A percentile compares a stretch with the other conserved stretches of the same genome.
phyloP scores from a whole-genome alignment of 2,797 vertebrate species.

The Takifugu ocellatus region DNA sequence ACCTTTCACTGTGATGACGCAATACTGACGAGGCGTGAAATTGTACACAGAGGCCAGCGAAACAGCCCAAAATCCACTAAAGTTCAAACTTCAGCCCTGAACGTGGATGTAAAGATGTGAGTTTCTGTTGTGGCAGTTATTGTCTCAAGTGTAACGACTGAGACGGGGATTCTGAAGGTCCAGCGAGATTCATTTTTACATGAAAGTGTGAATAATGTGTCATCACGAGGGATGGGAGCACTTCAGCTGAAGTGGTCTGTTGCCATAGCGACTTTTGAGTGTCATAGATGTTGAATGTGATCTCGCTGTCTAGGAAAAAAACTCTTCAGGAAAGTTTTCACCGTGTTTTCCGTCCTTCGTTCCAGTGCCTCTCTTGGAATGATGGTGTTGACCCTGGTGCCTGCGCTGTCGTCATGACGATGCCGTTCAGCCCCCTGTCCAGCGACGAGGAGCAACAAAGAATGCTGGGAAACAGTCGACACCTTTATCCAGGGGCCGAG shows the following conservation, averaged over 20 bases:
- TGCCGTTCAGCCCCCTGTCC: constrained; percentile 91
- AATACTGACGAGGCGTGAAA: no score
- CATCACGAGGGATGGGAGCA: constrained; percentile 26
- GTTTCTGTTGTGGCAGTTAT: neutral
- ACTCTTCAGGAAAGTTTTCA: no score
- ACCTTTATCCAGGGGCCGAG: constrained; percentile 85
- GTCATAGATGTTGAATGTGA: neutral
- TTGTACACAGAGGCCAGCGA: no score
- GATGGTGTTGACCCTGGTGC: constrained; percentile 78
- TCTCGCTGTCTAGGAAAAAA: no score
- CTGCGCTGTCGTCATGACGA: constrained; percentile 81
- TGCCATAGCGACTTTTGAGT: constrained; percentile 47
- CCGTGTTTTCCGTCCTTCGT: neutral
- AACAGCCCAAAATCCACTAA: no score
- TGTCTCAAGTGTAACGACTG: neutral
- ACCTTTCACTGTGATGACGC: no score
- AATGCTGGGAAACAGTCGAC: constrained; percentile 82
- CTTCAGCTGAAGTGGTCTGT: constrained; percentile 30
- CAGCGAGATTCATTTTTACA: constrained; percentile 20
- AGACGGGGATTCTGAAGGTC: constrained; percentile 7
- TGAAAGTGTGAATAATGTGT: constrained; percentile 35
- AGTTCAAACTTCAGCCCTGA: no score
- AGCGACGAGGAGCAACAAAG: constrained; percentile 90
- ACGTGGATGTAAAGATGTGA: neutral
- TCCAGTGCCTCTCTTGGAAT: constrained; percentile 68